These are phyloP conservation scores for Rallus limicola DNA, from an alignment of 2,113 vertebrate genomes.

Conservation along the genomic window DNA sequence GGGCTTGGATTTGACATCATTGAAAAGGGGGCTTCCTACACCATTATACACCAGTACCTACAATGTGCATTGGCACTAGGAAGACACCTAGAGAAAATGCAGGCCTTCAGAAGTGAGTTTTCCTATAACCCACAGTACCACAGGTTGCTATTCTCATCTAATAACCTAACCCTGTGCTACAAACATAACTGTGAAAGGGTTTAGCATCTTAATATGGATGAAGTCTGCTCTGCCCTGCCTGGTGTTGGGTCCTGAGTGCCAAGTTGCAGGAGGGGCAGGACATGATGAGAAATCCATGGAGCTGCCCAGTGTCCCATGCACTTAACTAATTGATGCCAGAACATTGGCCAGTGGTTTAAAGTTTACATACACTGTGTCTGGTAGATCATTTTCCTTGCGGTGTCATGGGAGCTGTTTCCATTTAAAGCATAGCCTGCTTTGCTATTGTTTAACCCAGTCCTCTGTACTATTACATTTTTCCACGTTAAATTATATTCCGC, in stretches of 20 bases:
- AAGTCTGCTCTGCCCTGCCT: neutral
- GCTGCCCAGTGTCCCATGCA: neutral
- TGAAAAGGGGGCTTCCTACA: neutral
- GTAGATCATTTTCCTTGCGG: slow-evolving; percentile 37
- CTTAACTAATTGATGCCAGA: slow-evolving; percentile 42
- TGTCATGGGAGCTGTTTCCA: slow-evolving; percentile 45
- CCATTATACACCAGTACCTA: neutral
- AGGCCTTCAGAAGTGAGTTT: neutral
- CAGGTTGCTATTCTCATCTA: neutral
- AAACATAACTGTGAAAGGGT: neutral
- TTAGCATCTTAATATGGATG: rapidly evolving
- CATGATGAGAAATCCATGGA: neutral
- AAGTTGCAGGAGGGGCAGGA: neutral
- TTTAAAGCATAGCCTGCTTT: slow-evolving; percentile 39
- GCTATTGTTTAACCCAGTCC: slow-evolving; percentile 56
- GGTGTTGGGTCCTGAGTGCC: rapidly evolving
- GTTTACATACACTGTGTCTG: neutral
- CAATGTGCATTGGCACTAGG: rapidly evolving
- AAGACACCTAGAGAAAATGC: neutral
- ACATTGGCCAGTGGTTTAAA: neutral
- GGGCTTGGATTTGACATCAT: neutral
- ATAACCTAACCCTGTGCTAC: neutral
- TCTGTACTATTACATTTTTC: slow-evolving; percentile 61
- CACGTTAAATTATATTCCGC: slow-evolving; percentile 40
- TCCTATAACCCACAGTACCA: neutral